phyloP scores from a whole-genome alignment of 1,140 invertebrate genomes.

The Drosophila mauritiana region DNA sequence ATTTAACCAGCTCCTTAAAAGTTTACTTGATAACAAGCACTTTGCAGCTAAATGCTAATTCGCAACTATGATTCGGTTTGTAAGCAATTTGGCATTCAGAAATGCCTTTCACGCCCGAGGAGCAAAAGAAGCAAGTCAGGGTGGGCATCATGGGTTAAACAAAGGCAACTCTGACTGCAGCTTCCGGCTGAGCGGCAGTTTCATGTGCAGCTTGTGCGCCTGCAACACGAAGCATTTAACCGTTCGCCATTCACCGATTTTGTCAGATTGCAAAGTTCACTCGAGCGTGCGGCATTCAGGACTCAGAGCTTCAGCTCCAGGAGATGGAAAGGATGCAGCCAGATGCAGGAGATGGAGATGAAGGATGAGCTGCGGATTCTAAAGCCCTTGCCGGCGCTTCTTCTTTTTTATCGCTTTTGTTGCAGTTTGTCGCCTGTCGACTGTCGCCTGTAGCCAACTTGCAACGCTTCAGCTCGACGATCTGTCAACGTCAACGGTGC shows the following conservation, averaged over 20 bases:
- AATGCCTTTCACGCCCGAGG: conserved; percentile 21
- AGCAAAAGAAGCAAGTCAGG: not conserved
- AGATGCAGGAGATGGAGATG: not conserved
- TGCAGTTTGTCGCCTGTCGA: conserved; percentile 41
- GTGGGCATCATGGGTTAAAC: conserved; percentile 21
- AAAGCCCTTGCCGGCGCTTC: not conserved
- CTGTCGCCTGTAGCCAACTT: conserved; percentile 26
- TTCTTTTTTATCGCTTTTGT: conserved; percentile 22
- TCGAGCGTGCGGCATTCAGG: conserved; percentile 65
- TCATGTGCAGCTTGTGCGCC: conserved; percentile 2
- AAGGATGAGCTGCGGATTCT: conserved; percentile 14
- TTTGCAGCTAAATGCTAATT: conserved; percentile 10
- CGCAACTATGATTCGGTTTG: conserved; percentile 1
- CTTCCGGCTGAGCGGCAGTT: conserved; percentile 20
- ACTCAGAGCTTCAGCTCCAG: not conserved
- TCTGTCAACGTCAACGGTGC: conserved; percentile 81
- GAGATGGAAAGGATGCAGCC: conserved; percentile 21
- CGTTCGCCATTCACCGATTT: conserved; percentile 46
- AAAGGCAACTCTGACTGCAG: conserved; percentile 13
- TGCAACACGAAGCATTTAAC: conserved; percentile 29
- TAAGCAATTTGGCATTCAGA: conserved; percentile 24
- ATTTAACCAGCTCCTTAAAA: not conserved
- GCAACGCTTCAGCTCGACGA: conserved; percentile 55
- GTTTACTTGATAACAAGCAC: too few species aligned
- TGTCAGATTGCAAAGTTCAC: conserved; percentile 71